phyloP scores from a whole-genome alignment of 2,888 invertebrate genomes.

The Cantharis rufa region DNA sequence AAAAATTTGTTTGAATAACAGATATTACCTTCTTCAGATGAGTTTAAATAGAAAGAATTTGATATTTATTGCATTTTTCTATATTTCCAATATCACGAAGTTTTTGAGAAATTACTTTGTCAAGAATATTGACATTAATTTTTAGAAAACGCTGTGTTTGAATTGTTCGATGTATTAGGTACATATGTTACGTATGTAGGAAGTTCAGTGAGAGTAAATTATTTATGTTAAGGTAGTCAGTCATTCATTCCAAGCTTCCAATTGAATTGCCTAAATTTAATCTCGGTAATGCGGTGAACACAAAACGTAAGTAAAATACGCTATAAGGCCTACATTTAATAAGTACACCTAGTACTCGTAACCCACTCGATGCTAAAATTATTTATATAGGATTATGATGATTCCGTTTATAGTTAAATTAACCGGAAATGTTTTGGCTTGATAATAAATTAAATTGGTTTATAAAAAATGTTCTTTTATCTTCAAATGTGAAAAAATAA shows the following conservation, averaged over 20 bases:
- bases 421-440: not conserved
- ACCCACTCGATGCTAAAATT: not conserved
- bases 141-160: not conserved
- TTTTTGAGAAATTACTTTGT: not conserved
- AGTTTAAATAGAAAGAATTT: not conserved
- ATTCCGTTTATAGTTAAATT: not conserved
- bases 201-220: not conserved
- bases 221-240: not conserved
- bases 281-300: conserved; percentile 1
- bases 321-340: not conserved
- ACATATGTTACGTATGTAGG: not conserved
- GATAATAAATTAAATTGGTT: not conserved
- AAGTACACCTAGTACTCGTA: not conserved
- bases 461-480: not conserved
- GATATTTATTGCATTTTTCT: not conserved
- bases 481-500: not conserved
- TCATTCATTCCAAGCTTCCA: not conserved
- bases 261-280: conserved; percentile 2
- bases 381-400: not conserved
- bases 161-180: not conserved
- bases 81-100: not conserved
- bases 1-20: not conserved
- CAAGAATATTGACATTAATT: not conserved
- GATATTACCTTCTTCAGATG: not conserved
- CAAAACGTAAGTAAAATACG: not conserved